Conservation (phyloP, 1,140 invertebrate species). For the Ylistrum balloti region DNA sequence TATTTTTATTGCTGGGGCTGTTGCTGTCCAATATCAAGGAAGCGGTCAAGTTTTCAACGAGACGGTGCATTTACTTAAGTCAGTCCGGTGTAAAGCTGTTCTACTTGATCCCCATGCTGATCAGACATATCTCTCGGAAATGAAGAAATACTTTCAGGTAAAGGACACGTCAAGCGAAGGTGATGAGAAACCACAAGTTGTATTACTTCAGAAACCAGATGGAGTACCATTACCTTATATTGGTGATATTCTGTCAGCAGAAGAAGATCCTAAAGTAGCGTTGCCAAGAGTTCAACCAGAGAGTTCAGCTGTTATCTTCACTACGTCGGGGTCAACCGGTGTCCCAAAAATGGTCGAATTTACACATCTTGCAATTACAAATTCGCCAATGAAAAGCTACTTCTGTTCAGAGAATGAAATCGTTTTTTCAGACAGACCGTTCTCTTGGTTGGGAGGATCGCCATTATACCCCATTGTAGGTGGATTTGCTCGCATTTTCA, state of each 20-base stretch:
- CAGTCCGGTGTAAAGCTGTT: neutral
- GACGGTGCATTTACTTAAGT: neutral
- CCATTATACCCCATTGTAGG: neutral
- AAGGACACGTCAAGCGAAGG: neutral
- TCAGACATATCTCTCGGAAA: neutral
- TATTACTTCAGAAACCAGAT: neutral
- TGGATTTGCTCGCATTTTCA: conserved; percentile 1
- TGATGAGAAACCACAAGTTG: neutral
- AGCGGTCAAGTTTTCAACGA: neutral
- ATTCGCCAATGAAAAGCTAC: neutral
- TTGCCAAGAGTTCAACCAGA: conserved; percentile 46
- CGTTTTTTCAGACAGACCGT: conserved; percentile 41
- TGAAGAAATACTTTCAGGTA: neutral
- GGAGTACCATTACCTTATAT: neutral
- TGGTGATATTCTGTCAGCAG: neutral
- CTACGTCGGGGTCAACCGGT: conserved; percentile 51
- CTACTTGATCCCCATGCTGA: neutral
- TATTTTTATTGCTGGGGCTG: neutral
- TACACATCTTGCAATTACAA: conserved; percentile 21
- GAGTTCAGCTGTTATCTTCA: conserved; percentile 20
- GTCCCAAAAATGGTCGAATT: conserved; percentile 44
- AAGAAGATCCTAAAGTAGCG: neutral
- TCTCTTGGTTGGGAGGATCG: conserved; percentile 44
- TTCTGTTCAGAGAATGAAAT: neutral
- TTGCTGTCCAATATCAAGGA: neutral